Evolutionary conservation across 2,113 vertebrate species (phyloP).

Genomic region (Heterocephalus glaber): DNA sequence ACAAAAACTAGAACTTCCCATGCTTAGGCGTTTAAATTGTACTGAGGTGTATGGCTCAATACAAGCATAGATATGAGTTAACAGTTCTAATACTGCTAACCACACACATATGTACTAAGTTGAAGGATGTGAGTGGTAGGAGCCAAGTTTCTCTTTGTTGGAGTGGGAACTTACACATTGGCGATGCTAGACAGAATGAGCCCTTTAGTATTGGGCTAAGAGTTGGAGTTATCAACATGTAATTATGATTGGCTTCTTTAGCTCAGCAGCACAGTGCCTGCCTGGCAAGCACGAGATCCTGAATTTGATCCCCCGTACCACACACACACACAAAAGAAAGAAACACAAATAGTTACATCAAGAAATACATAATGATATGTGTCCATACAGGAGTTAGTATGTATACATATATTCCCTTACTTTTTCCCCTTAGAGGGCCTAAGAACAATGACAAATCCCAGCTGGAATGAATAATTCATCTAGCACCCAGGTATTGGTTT

Average conservation of each 20-base stretch:
- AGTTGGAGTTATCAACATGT: neutral
- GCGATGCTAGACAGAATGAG: neutral
- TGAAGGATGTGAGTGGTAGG: neutral
- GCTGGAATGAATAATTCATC: neutral
- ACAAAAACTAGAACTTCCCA: neutral
- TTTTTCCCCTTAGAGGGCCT: neutral
- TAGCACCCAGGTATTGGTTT: neutral
- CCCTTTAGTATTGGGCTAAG: neutral
- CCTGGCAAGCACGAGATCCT: no score
- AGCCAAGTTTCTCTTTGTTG: neutral
- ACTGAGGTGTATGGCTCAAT: neutral
- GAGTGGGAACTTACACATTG: neutral
- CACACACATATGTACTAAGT: neutral
- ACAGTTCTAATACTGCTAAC: neutral
- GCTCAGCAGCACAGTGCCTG: no score
- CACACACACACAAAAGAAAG: neutral
- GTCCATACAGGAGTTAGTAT: neutral
- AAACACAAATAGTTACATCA: neutral
- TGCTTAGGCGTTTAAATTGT: neutral
- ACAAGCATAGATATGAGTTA: neutral
- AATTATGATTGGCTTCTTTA: neutral
- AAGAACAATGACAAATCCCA: neutral
- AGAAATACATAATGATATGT: neutral
- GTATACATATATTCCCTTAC: neutral
- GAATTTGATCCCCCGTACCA: no score